phyloP scores from a whole-genome alignment of 1,140 invertebrate species.

The Hermetia illucens region DNA sequence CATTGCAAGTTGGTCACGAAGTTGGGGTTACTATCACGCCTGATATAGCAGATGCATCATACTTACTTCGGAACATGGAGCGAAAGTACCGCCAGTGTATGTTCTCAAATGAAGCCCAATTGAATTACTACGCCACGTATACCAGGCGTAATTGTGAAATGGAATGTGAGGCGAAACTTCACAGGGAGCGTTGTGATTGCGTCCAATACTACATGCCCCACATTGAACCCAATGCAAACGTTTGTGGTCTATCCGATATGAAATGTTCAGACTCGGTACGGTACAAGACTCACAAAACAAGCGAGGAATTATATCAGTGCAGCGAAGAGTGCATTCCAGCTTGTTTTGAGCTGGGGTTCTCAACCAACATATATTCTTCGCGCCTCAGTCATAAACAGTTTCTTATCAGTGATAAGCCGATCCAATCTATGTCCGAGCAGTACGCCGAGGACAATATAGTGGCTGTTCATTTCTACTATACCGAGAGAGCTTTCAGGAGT shows the following conservation, averaged over 20 bases:
- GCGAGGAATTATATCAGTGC: constrained; percentile 15
- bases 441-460: constrained; percentile 39
- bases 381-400: constrained; percentile 14
- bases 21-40: constrained; percentile 16
- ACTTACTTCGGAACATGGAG: constrained; percentile 12
- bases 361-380: constrained; percentile 37
- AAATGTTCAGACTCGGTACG: constrained; percentile 12
- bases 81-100: constrained; percentile 18
- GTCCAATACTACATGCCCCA: constrained; percentile 52
- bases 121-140: constrained; percentile 21
- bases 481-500: constrained; percentile 48
- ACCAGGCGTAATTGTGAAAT: constrained; percentile 43
- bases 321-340: constrained; percentile 43
- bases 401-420: constrained; percentile 7
- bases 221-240: constrained; percentile 10
- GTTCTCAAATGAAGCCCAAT: constrained; percentile 19
- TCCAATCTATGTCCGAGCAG: constrained; percentile 14
- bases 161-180: constrained; percentile 55
- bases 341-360: constrained; percentile 50
- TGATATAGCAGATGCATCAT: constrained; percentile 14
- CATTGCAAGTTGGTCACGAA: constrained; percentile 17
- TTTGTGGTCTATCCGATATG: constrained; percentile 15
- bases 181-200: constrained; percentile 45
- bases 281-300: constrained; percentile 1
- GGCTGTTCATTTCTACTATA: constrained; percentile 55